Conservation (phyloP, 1,140 invertebrate genomes). For the Heliconius hewitsoni region DNA sequence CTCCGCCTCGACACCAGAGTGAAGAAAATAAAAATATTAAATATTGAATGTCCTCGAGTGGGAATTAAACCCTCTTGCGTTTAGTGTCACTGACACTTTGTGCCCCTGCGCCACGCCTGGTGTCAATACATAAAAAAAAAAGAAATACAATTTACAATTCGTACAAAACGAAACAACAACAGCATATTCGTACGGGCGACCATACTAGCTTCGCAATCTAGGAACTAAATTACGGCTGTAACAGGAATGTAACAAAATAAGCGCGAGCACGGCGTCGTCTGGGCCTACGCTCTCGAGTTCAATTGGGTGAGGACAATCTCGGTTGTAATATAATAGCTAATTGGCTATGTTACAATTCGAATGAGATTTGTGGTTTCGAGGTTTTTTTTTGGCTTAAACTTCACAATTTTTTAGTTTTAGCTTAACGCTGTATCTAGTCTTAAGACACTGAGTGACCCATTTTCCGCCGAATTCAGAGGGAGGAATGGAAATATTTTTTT, state of each 20-base stretch:
- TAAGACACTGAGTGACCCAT: too few species aligned
- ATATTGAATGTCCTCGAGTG: too few species aligned
- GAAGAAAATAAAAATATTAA: too few species aligned
- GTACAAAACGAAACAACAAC: not conserved
- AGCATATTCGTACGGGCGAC: not conserved
- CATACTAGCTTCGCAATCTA: not conserved
- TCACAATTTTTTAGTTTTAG: not conserved
- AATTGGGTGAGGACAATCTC: conserved; percentile 13
- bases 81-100: too few species aligned
- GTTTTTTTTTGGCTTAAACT: not conserved
- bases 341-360: not conserved
- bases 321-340: conserved; percentile 9
- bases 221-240: not conserved
- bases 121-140: too few species aligned
- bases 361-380: not conserved
- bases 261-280: not conserved
- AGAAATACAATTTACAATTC: not conserved
- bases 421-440: too few species aligned
- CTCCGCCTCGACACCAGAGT: too few species aligned
- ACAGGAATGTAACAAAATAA: conserved; percentile 12
- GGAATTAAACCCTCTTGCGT: too few species aligned
- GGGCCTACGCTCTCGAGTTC: conserved; percentile 8
- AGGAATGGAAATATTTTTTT: too few species aligned
- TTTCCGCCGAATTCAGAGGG: too few species aligned
- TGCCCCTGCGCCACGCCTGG: too few species aligned